Conservation (phyloP, 2,888 invertebrate genomes). For the Drosophila percnosoma region DNA sequence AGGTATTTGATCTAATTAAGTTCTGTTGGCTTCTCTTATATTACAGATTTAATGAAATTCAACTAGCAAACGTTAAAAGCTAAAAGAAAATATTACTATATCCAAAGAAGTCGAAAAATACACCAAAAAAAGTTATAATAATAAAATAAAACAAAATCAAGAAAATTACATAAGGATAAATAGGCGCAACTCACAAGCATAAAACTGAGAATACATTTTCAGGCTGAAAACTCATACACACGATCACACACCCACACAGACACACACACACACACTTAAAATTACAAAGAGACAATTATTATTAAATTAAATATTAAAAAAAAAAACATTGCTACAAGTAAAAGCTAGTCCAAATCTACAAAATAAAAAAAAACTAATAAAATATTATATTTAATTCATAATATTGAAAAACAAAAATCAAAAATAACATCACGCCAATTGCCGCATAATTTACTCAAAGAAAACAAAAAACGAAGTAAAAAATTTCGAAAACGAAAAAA, state of each 20-base stretch:
- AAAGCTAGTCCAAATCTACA: conserved; percentile 79
- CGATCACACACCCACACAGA: conserved; percentile 27
- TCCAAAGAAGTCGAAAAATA: conserved; percentile 24
- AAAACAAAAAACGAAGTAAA: conserved; percentile 21
- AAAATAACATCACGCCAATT: conserved; percentile 69
- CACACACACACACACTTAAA: conserved; percentile 23
- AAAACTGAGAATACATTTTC: conserved; percentile 49
- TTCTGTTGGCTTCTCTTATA: conserved; percentile 9
- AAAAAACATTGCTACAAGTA: conserved; percentile 62
- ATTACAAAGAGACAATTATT: conserved; percentile 58
- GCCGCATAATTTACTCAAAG: conserved; percentile 62
- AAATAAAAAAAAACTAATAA: conserved; percentile 35
- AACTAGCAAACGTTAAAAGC: conserved; percentile 56
- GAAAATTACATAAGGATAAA: conserved; percentile 28
- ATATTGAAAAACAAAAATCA: conserved; percentile 41
- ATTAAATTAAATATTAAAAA: conserved; percentile 45
- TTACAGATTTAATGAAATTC: conserved; percentile 76
- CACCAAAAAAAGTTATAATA: conserved; percentile 12
- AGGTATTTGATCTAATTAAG: not conserved
- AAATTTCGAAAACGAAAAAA: conserved; percentile 40
- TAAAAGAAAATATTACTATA: conserved; percentile 30
- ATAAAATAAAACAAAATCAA: conserved; percentile 13
- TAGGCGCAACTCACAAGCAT: conserved; percentile 55
- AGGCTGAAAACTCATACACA: conserved; percentile 27
- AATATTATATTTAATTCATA: conserved; percentile 57